phyloP scores from a whole-genome alignment of 2,888 invertebrate species.

The Hydroisotoma schaefferi region DNA sequence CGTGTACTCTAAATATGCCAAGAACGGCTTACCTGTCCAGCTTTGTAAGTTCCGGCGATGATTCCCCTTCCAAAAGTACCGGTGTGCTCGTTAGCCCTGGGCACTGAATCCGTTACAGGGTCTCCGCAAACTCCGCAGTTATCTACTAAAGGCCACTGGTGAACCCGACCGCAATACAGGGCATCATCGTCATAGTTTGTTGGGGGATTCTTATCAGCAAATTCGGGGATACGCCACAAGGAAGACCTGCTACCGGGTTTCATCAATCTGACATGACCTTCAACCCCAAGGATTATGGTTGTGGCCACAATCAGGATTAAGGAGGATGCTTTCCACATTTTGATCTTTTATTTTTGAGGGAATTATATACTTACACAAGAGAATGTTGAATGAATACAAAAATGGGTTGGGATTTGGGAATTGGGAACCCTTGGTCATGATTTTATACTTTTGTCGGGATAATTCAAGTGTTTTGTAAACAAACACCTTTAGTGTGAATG shows the following conservation, averaged over 20 bases:
- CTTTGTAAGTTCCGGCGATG: constrained; percentile 50
- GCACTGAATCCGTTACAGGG: constrained; percentile 48
- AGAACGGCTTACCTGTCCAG: constrained; percentile 50
- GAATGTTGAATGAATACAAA: too few relatives aligned
- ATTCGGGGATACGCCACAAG: constrained; percentile 14
- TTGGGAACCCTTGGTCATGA: too few relatives aligned
- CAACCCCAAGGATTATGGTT: background rate
- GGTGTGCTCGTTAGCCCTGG: constrained; percentile 50
- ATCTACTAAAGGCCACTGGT: constrained; percentile 2
- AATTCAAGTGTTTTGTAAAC: too few relatives aligned
- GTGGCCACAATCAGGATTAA: background rate
- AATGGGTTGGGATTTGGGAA: too few relatives aligned
- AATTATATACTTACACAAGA: too few relatives aligned
- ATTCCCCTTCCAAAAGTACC: constrained; percentile 51
- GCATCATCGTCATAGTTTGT: constrained; percentile 15
- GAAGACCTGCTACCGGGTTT: constrained; percentile 15
- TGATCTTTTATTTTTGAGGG: too few relatives aligned
- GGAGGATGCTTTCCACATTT: background rate
- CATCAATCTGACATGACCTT: constrained; percentile 6
- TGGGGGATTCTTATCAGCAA: background rate
- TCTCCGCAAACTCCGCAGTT: constrained; percentile 42
- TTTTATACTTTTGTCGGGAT: too few relatives aligned
- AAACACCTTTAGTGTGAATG: too few relatives aligned
- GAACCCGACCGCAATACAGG: constrained; percentile 14
- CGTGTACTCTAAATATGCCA: too few relatives aligned